A percentile compares a stretch with the other conserved stretches of the same genome.
Evolutionary conservation across 1,140 invertebrate genomes (phyloP).

Genomic region (Aphaenogaster rudis): DNA sequence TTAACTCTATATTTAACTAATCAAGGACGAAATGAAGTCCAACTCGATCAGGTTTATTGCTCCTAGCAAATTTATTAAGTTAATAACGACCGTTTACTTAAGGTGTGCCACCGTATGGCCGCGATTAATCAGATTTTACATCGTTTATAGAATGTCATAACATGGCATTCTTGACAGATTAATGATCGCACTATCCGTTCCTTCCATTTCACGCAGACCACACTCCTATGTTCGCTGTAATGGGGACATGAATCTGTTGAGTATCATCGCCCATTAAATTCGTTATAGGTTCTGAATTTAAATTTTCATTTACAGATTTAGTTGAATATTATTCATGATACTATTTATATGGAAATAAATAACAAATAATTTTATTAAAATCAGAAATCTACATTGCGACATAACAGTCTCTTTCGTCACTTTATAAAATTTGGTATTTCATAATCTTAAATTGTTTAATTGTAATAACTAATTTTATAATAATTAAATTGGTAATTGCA

Average conservation of each 20-base stretch:
- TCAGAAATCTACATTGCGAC: not conserved
- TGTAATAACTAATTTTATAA: constrained; percentile 11
- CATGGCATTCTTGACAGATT: constrained; percentile 80
- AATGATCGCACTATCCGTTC: constrained; percentile 73
- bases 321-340: not conserved
- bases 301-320: not conserved
- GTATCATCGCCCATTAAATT: constrained; percentile 70
- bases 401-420: not conserved
- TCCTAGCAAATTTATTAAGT: constrained; percentile 80
- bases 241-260: constrained; percentile 77
- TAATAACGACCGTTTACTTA: constrained; percentile 83
- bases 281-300: not conserved
- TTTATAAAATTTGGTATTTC: not conserved
- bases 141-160: constrained; percentile 84
- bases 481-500: constrained; percentile 10
- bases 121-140: constrained; percentile 77
- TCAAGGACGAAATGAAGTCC: constrained; percentile 57
- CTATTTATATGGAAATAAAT: not conserved
- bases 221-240: constrained; percentile 73
- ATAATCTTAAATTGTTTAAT: not conserved
- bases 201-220: constrained; percentile 66
- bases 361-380: not conserved
- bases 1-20: constrained; percentile 53
- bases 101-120: constrained; percentile 67
- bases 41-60: constrained; percentile 77